These are phyloP conservation scores for Biston betularia DNA, from an alignment of 2,888 invertebrate genomes.

Conservation along the genomic window DNA sequence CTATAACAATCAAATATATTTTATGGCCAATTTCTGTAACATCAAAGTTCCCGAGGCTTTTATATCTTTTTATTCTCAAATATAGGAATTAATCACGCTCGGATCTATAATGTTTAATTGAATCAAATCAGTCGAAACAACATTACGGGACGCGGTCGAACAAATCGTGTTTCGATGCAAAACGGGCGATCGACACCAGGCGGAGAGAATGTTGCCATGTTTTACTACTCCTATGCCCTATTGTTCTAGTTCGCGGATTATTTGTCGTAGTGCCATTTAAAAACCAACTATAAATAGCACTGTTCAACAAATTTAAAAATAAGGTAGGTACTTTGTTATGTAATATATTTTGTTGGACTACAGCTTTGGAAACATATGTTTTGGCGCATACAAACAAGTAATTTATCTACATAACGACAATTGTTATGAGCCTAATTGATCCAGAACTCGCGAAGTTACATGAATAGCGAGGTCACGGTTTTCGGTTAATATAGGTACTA, in stretches of 20 bases:
- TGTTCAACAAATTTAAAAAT: no score
- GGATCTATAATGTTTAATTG: constrained; percentile 69
- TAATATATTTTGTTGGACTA: no score
- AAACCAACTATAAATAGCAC: no score
- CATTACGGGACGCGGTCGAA: constrained; percentile 55
- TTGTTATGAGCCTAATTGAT: no score
- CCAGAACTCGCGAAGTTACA: no score
- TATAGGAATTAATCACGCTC: constrained; percentile 59
- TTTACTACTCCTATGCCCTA: background rate
- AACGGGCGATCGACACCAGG: constrained; percentile 53
- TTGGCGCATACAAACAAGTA: no score
- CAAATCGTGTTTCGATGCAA: constrained; percentile 75
- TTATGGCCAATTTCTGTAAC: constrained; percentile 36
- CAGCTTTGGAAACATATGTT: no score
- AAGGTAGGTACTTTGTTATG: no score
- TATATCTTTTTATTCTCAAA: constrained; percentile 43
- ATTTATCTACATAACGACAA: no score
- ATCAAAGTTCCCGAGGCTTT: constrained; percentile 38
- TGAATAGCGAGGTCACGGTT: no score
- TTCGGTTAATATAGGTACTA: no score
- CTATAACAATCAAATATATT: constrained; percentile 37
- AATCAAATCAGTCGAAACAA: constrained; percentile 75
- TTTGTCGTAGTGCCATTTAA: no score
- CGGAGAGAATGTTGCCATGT: constrained; percentile 23
- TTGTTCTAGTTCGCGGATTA: background rate